Evolutionary conservation across 1,140 invertebrate species (phyloP).

Genomic region (Himalopsyche phryganea): DNA sequence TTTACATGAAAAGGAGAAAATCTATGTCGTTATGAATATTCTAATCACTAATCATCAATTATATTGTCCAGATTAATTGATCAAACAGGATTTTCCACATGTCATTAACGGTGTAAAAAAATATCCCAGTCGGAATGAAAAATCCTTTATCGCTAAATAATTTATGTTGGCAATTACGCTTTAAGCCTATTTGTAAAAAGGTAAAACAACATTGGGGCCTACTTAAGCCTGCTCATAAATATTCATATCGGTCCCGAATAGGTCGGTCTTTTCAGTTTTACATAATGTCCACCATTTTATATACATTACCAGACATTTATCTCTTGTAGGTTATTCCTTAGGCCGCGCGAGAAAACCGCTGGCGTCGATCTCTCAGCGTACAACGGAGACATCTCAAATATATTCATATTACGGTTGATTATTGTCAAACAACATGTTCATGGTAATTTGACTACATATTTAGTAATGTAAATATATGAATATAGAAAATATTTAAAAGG

Average conservation of each 20-base stretch:
- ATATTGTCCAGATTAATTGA: too few species aligned
- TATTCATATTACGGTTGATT: too few species aligned
- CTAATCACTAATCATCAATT: neutral
- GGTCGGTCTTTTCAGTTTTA: conserved; percentile 32
- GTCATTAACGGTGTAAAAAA: conserved; percentile 11
- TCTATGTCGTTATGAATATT: neutral
- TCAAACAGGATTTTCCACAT: neutral
- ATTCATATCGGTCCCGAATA: conserved; percentile 32
- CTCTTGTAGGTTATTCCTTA: conserved; percentile 10
- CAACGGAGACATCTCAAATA: neutral
- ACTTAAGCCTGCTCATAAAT: conserved; percentile 31
- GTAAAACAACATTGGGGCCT: conserved; percentile 31
- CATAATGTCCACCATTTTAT: conserved; percentile 35
- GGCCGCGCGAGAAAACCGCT: conserved; percentile 8
- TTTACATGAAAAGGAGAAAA: too few species aligned
- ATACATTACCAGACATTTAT: conserved; percentile 34
- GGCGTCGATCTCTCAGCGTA: neutral
- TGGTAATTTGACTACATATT: neutral
- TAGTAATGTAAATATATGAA: too few species aligned
- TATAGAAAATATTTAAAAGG: too few species aligned
- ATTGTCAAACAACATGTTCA: neutral
- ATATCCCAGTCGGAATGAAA: conserved; percentile 16
- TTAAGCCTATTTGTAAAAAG: conserved; percentile 34
- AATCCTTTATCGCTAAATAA: conserved; percentile 33
- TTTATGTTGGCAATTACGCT: conserved; percentile 33